A percentile compares a stretch with the other conserved stretches of the same genome.
phyloP scores from a whole-genome alignment of 2,797 vertebrate genomes.

The Muraenolepis orangiensis region DNA sequence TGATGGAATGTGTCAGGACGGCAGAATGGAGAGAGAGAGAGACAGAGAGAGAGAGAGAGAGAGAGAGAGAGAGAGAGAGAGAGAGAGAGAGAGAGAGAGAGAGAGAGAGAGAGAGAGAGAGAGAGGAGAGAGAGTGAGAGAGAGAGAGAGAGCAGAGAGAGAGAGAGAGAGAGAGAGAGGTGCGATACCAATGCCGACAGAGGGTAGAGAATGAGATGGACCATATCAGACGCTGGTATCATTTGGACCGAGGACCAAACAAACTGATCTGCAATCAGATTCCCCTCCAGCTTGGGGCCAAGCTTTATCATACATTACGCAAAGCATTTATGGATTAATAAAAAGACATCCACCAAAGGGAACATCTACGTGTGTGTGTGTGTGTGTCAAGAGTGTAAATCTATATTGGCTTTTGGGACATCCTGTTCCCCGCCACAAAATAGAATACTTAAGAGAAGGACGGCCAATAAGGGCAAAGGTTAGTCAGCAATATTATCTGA shows the following conservation, averaged over 20 bases:
- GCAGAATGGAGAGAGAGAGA: conserved; percentile 24
- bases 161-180: neutral
- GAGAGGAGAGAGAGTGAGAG: neutral
- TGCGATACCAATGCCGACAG: too few relatives aligned
- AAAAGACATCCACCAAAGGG: neutral
- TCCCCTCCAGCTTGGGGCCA: too few relatives aligned
- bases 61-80: conserved; percentile 33
- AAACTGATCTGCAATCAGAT: too few relatives aligned
- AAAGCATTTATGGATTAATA: neutral
- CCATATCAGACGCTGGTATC: too few relatives aligned
- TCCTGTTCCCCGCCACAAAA: conserved; percentile 49
- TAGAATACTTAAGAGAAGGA: conserved; percentile 15
- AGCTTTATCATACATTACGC: too few relatives aligned
- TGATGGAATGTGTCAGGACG: conserved; percentile 61
- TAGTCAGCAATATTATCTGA: conserved; percentile 42
- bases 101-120: neutral
- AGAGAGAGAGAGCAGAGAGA: neutral
- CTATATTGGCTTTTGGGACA: conserved; percentile 50
- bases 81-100: conserved; percentile 19
- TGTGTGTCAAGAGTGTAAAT: conserved; percentile 16
- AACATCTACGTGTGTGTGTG: neutral
- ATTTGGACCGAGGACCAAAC: too few relatives aligned
- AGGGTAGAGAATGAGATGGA: too few relatives aligned
- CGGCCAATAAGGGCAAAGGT: conserved; percentile 50
- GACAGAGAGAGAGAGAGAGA: conserved; percentile 1